Percentiles rank a stretch among this genome's conserved stretches.
Conservation (phyloP, 2,797 vertebrate genomes). For the Sebastes alutus region DNA sequence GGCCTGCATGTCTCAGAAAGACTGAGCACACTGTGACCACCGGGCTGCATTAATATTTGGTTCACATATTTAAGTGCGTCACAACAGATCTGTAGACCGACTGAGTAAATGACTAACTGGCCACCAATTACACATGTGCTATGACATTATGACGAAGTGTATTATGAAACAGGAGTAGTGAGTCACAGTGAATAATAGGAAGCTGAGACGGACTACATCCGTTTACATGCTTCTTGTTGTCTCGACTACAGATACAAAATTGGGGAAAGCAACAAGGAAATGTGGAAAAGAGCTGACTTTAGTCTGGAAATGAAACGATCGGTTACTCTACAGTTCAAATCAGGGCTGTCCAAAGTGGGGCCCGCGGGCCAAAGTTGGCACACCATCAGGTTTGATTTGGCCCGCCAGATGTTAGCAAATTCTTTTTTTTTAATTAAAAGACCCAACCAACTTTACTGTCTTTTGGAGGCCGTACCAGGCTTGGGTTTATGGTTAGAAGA, state of each 20-base stretch:
- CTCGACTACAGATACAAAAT: not conserved
- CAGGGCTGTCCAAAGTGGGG: too few species aligned
- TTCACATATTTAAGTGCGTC: conserved; percentile 36
- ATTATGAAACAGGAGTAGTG: conserved; percentile 30
- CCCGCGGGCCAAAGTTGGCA: too few species aligned
- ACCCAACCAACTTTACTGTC: too few species aligned
- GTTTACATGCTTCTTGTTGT: not conserved
- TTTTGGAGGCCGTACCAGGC: too few species aligned
- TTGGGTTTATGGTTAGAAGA: too few species aligned
- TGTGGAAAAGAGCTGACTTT: not conserved
- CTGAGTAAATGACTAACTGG: conserved; percentile 31
- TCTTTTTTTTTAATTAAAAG: too few species aligned
- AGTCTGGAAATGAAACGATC: not conserved
- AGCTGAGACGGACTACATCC: not conserved
- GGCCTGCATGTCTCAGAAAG: conserved; percentile 40
- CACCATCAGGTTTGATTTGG: too few species aligned
- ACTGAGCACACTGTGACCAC: conserved; percentile 48
- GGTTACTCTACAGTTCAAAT: not conserved
- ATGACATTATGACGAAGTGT: not conserved
- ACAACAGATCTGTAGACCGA: conserved; percentile 25
- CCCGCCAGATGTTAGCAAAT: too few species aligned
- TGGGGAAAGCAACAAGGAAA: not conserved
- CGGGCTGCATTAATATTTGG: conserved; percentile 38
- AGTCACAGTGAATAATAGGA: conserved; percentile 25
- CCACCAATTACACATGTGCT: conserved; percentile 22